Evolutionary conservation across 1,140 invertebrate genomes (phyloP), one percentile per base, ranked within the genome.

Genomic region (Eulimnadia texana): DNA sequence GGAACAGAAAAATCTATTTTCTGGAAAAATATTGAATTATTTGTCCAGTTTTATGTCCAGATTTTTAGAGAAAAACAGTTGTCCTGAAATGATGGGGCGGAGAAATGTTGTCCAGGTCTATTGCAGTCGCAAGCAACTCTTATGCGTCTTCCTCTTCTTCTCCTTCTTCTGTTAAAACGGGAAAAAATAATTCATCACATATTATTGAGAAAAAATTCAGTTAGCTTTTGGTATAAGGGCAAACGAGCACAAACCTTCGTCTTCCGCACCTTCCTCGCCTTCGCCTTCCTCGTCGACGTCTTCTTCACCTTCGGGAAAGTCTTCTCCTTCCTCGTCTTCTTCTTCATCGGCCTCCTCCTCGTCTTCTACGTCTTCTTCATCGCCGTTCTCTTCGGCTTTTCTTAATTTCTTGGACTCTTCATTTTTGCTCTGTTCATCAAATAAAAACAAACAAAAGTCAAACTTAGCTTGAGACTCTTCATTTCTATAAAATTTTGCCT

Each of bases 221-320:
- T 24, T 10, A n/a, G 42, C 19, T n/a, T 3, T 1, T 2, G 10
- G 28, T 1, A 33, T 16, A 13, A 25, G 42, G 16, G 24, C 19
- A 13, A 19, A 23, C n/a, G 0, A 27, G 13, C 28, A 1, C 11
- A 16, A 22, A 61, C 50, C 47, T 61, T 56, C 47, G 3, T n/a
- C 50, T 58, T 61, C 50, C 2, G 20, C 56, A 56, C 53, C 60
- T 25, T 42, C 60, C n/a, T 61, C 60, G 19, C 50, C 60, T 28
- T 53, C 60, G 57, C 27, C 60, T 55, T 61, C 60, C 25, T 61
- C 60, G 23, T 61, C 60, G 28, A 61, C 33, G 50, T 61, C 60
- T 23, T 61, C 60, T 42, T 61, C 60, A 19, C 60, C 60, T 56
- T 61, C 60, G 42, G 60, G 60, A n/a, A 61, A 29, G 16, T 61